Conservation (phyloP, 2,888 invertebrate genomes). For the Auanema freiburgensis region DNA sequence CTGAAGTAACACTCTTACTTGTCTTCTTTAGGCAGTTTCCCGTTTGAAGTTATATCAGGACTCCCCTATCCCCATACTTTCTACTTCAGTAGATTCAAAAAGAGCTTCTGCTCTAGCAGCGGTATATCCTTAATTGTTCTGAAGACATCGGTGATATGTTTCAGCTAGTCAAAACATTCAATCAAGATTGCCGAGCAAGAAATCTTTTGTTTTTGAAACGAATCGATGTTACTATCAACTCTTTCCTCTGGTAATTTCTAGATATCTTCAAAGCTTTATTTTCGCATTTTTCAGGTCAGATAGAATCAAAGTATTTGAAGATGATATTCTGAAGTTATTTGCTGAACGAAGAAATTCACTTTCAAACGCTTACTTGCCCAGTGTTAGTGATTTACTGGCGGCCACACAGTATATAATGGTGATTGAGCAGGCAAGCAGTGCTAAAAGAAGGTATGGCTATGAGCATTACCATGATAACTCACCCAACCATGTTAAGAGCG, state of each 20-base stretch:
- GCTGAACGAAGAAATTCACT: slow-evolving; percentile 25
- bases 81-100: too few species aligned
- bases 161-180: slow-evolving; percentile 14
- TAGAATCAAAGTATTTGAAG: slow-evolving; percentile 36
- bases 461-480: neutral
- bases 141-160: neutral
- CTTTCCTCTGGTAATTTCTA: slow-evolving; percentile 73
- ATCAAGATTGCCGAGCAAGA: slow-evolving; percentile 35
- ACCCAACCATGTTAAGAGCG: slow-evolving; percentile 5
- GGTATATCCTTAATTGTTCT: neutral
- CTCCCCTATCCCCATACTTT: neutral
- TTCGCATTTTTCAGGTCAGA: slow-evolving; percentile 34
- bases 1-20: neutral
- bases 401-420: slow-evolving; percentile 37
- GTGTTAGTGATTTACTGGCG: slow-evolving; percentile 35
- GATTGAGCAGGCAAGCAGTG: slow-evolving; percentile 26
- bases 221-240: slow-evolving; percentile 91
- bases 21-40: neutral
- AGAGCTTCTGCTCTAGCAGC: too few species aligned
- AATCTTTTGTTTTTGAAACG: slow-evolving; percentile 79
- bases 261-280: neutral
- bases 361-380: slow-evolving; percentile 20
- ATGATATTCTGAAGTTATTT: slow-evolving; percentile 35
- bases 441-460: slow-evolving; percentile 11
- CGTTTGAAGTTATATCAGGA: neutral